Evolutionary conservation across 2,888 invertebrate genomes (phyloP), one percentile per base, ranked within the genome.

Genomic region (Zygaena filipendulae): DNA sequence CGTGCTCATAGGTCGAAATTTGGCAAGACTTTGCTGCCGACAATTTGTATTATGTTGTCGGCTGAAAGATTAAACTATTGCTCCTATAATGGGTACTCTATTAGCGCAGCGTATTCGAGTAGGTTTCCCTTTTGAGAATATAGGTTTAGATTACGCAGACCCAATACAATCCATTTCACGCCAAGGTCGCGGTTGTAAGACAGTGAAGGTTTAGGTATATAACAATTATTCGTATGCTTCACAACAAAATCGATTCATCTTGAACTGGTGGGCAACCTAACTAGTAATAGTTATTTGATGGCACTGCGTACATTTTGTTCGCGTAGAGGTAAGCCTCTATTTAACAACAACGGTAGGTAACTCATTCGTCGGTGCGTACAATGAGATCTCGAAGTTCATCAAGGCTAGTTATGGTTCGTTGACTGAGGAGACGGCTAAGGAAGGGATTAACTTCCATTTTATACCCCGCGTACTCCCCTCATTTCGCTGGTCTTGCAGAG

Each of bases 361-460:
- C 11, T 39, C 41, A 11, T 45, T 45, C 23, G 39, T 42, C 3
- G 43, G 45, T 2, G 43, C 42, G 4, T 43, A 29, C 12, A 41
- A 39, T 8, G 37, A 40, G 4, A 5, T 45, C 3, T 22, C 23
- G 0, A 32, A 21, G 10, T 41, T 41, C 31, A 19, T 40, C 20
- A 36, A 39, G 19, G 7, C 23, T 6, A 27, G 16, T 19, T 33
- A 29, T 13, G 16, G 33, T 23, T 32, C 33, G 4, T 9, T 36
- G 11, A 7, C 25, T 10, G 29, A 29, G 6, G 13, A 11, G 12
- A 13, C 30, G 11, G 30, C 35, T 7, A 26, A 24, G 2, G 35
- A 38, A n/a, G 25, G 30, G 1, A 27, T 35, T 27, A 21, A 12
- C 16, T 28, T 25, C 13, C 25, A 18, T 13, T 25, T 24, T 25